Evolutionary conservation across 2,888 invertebrate species (phyloP).

Genomic region (Apomyelois bistriatella): DNA sequence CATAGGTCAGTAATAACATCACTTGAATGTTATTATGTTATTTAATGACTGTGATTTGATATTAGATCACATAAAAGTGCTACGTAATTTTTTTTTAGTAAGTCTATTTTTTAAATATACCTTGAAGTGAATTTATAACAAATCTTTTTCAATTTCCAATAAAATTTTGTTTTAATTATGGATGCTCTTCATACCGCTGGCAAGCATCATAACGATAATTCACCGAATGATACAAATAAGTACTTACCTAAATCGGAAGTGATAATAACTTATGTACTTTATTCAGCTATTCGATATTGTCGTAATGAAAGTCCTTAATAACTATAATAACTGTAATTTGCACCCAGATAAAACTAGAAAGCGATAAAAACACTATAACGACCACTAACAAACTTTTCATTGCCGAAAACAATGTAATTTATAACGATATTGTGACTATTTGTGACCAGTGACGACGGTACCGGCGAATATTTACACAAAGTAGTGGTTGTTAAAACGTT

Average conservation of each 20-base stretch:
- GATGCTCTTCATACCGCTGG: too few species aligned
- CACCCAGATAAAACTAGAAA: constrained; percentile 40
- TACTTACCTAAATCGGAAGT: background rate
- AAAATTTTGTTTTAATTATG: too few species aligned
- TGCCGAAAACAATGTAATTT: constrained; percentile 40
- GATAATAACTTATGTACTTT: too few species aligned
- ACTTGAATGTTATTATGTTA: background rate
- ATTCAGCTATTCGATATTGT: background rate
- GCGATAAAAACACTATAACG: constrained; percentile 33
- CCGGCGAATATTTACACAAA: background rate
- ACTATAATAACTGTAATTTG: constrained; percentile 31
- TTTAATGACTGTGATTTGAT: background rate
- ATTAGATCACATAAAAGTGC: background rate
- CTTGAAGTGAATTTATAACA: too few species aligned
- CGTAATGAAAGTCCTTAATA: constrained; percentile 8
- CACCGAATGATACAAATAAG: too few species aligned
- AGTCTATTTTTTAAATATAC: too few species aligned
- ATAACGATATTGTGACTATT: constrained; percentile 9
- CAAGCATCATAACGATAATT: too few species aligned
- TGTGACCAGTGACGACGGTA: background rate
- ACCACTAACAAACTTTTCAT: constrained; percentile 29
- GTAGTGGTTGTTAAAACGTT: constrained; percentile 10
- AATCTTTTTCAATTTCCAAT: too few species aligned
- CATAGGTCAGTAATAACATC: background rate
- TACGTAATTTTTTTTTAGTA: too few species aligned